Percentiles rank a stretch among this genome's conserved stretches.
Evolutionary conservation across 1,140 invertebrate genomes (phyloP).

Genomic region (Microvelia longipes): DNA sequence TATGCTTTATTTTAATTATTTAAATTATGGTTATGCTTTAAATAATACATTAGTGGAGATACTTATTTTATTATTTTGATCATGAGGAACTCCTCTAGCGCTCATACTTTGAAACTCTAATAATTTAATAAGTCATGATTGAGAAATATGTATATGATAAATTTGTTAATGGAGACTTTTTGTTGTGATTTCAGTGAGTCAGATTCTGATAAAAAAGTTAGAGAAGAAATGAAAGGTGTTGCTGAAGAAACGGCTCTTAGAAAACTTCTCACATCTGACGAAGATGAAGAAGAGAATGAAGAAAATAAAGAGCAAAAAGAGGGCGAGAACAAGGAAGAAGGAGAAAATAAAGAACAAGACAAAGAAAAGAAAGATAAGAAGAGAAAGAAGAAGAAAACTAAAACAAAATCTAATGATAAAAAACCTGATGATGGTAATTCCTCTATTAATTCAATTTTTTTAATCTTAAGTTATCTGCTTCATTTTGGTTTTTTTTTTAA

Average conservation of each 20-base stretch:
- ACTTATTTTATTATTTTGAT: too few relatives aligned
- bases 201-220: conserved; percentile 54
- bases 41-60: too few relatives aligned
- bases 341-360: conserved; percentile 36
- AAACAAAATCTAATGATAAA: conserved; percentile 17
- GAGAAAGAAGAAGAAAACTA: conserved; percentile 42
- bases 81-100: too few relatives aligned
- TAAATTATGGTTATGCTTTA: too few relatives aligned
- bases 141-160: too few relatives aligned
- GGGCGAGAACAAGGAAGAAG: conserved; percentile 25
- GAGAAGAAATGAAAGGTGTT: conserved; percentile 50
- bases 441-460: not conserved
- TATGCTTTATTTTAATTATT: too few relatives aligned
- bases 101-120: too few relatives aligned
- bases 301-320: conserved; percentile 64
- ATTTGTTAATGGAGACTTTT: too few relatives aligned
- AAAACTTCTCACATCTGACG: conserved; percentile 76
- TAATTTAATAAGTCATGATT: too few relatives aligned
- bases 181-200: conserved; percentile 39
- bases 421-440: conserved; percentile 13
- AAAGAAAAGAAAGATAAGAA: conserved; percentile 44
- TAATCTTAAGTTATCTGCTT: too few relatives aligned
- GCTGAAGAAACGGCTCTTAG: conserved; percentile 67
- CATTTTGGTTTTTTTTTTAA: too few relatives aligned
- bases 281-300: conserved; percentile 71